Percentiles rank a stretch among this genome's conserved stretches.
Conservation (phyloP, 1,140 invertebrate species). For the Drosophila nigromelanica region DNA sequence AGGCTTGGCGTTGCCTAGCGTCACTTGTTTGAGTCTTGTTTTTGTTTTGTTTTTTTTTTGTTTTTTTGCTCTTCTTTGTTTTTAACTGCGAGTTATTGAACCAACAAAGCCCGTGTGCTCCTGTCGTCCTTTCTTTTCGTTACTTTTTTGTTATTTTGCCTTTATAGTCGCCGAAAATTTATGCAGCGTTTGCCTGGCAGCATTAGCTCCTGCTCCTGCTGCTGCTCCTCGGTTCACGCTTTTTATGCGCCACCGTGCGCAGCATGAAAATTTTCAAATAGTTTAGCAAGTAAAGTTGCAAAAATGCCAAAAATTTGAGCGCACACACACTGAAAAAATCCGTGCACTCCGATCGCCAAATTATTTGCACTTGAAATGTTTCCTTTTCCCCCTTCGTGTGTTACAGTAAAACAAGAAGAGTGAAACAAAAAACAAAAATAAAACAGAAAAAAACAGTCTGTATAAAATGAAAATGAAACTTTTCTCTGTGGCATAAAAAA, state of each 20-base stretch:
- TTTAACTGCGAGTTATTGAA: conserved; percentile 64
- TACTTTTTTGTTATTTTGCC: too few species aligned
- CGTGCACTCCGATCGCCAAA: conserved; percentile 63
- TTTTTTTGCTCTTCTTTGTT: not conserved
- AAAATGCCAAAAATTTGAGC: conserved; percentile 67
- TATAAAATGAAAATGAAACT: conserved; percentile 65
- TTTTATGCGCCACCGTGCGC: conserved; percentile 48
- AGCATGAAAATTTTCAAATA: conserved; percentile 70
- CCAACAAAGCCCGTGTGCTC: conserved; percentile 57
- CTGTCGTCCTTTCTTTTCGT: conserved; percentile 7
- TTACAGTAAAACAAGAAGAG: not conserved
- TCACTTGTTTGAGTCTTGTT: conserved; percentile 16
- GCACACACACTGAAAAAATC: conserved; percentile 39
- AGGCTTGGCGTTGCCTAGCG: conserved; percentile 35
- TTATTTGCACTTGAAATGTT: conserved; percentile 69
- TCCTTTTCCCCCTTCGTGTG: conserved; percentile 17
- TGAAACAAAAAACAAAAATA: conserved; percentile 14
- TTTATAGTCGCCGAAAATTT: conserved; percentile 26
- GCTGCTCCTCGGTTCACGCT: not conserved
- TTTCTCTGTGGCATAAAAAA: conserved; percentile 36
- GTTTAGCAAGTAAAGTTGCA: conserved; percentile 76
- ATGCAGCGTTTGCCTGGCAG: conserved; percentile 47
- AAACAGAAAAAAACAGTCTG: conserved; percentile 29
- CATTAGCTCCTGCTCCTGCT: conserved; percentile 6
- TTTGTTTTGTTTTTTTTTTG: not conserved